phyloP scores from a whole-genome alignment of 2,113 vertebrate species.

The Lamprotornis superbus region DNA sequence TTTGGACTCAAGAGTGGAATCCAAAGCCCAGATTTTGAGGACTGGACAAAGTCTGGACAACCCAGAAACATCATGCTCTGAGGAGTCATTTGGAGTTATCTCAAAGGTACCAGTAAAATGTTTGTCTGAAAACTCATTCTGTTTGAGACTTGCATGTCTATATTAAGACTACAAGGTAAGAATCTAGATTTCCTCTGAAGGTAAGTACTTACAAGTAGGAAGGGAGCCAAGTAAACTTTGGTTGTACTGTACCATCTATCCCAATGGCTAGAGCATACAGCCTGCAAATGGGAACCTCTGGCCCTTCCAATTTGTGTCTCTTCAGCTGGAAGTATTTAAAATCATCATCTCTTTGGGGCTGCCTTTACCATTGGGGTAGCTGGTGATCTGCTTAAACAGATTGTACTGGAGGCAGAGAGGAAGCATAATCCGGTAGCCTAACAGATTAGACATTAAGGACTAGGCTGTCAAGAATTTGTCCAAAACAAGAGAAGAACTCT shows the following conservation, averaged over 20 bases:
- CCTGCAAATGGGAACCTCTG: neutral
- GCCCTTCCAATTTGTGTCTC: neutral
- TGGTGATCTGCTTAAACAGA: neutral
- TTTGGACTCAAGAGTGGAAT: neutral
- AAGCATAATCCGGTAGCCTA: neutral
- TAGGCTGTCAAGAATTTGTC: neutral
- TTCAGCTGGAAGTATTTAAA: neutral
- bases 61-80: neutral
- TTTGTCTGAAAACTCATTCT: neutral
- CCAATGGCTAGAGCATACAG: neutral
- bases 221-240: neutral
- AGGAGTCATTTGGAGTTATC: neutral
- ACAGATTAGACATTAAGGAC: neutral
- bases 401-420: neutral
- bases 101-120: neutral
- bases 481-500: neutral
- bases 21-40: neutral
- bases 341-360: neutral
- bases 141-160: neutral
- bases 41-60: neutral
- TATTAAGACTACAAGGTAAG: neutral
- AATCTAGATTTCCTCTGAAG: neutral
- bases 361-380: neutral
- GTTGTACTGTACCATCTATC: neutral
- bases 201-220: neutral